Evolutionary conservation across 2,797 vertebrate species (phyloP).

Genomic region (Choloepus didactylus): DNA sequence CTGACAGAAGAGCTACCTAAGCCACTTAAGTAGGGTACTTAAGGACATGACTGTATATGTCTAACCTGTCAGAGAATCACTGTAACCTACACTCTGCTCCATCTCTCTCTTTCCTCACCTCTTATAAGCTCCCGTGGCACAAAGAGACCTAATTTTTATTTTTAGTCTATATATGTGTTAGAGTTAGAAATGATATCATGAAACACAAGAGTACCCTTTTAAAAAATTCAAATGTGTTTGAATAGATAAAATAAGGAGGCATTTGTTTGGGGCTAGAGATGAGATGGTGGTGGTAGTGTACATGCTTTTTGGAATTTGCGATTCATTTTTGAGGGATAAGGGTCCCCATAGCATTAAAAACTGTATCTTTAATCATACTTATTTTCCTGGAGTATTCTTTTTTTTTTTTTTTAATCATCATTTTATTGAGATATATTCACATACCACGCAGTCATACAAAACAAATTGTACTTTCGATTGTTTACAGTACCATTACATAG

Average conservation of each 20-base stretch:
- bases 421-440: too few species aligned
- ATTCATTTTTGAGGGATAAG: background rate
- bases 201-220: background rate
- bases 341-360: background rate
- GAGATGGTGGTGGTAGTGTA: background rate
- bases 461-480: too few species aligned
- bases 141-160: background rate
- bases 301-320: background rate
- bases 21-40: background rate
- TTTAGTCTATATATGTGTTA: conserved; percentile 14
- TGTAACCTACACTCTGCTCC: background rate
- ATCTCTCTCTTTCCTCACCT: background rate
- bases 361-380: background rate
- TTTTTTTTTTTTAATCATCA: too few species aligned
- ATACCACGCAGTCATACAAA: too few species aligned
- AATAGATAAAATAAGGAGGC: conserved; percentile 11
- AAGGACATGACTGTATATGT: background rate
- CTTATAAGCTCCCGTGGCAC: background rate
- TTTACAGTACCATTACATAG: too few species aligned
- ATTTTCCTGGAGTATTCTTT: background rate
- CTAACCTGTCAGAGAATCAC: background rate
- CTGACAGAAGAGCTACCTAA: background rate
- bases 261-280: conserved; percentile 5
- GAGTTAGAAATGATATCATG: background rate
- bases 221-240: background rate